Evolutionary conservation across 1,140 invertebrate species (phyloP).

Genomic region (Trichonephila clavata): DNA sequence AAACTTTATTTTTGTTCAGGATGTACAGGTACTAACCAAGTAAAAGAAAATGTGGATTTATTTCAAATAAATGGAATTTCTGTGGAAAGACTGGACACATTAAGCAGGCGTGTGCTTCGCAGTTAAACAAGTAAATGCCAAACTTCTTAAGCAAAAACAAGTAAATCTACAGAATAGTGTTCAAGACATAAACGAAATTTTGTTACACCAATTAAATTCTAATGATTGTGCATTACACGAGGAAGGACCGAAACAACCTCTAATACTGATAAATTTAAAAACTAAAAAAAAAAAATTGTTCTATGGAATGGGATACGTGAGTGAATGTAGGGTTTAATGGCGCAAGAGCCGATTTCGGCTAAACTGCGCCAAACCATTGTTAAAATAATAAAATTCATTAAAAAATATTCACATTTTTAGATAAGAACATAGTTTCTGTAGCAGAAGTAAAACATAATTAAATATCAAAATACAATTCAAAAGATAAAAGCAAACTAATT

Average conservation of each 20-base stretch:
- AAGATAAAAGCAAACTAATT: no score
- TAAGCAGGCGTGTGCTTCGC: background rate
- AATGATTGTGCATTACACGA: background rate
- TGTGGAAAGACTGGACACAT: background rate
- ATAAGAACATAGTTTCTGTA: no score
- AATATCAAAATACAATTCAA: no score
- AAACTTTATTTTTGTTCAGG: background rate
- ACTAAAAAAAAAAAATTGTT: background rate
- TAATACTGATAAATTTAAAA: background rate
- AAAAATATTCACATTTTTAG: no score
- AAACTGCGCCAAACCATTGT: no score
- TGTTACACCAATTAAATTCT: background rate
- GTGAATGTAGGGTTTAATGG: no score
- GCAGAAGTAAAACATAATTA: no score
- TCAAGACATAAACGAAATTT: background rate
- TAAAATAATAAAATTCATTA: no score
- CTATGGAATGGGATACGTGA: background rate
- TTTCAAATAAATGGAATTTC: background rate
- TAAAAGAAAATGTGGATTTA: background rate
- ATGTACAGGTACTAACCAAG: background rate
- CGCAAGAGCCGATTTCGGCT: no score
- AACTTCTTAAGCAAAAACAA: background rate
- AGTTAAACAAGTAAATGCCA: background rate
- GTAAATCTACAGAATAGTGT: background rate
- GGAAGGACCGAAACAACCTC: background rate